These are phyloP conservation scores for Drosophila trichaetosa DNA, from an alignment of 2,888 invertebrate genomes.

Conservation along the genomic window DNA sequence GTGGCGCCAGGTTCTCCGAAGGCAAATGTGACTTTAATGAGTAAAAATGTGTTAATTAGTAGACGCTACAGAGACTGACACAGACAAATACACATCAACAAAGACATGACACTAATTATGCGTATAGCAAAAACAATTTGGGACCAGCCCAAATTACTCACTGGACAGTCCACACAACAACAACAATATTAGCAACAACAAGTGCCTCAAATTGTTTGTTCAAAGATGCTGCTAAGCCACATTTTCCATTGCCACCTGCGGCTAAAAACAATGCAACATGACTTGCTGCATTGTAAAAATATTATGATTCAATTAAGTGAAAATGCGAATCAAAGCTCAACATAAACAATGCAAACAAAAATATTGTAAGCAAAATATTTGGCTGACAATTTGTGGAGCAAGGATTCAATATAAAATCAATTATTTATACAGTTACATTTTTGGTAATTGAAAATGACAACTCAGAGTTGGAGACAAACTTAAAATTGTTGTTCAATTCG, in stretches of 20 bases:
- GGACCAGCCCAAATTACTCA: constrained; percentile 46
- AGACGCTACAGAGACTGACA: constrained; percentile 71
- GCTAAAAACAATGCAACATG: constrained; percentile 65
- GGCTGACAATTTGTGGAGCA: background rate
- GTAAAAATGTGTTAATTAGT: constrained; percentile 81
- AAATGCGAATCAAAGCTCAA: constrained; percentile 1
- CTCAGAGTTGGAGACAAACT: background rate
- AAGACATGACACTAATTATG: constrained; percentile 47
- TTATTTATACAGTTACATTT: background rate
- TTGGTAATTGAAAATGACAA: background rate
- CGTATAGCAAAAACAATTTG: constrained; percentile 44
- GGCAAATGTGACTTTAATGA: constrained; percentile 78
- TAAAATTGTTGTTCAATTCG: background rate
- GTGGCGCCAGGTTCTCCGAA: constrained; percentile 30
- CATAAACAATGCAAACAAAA: constrained; percentile 38
- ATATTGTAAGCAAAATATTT: constrained; percentile 16
- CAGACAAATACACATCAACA: constrained; percentile 39
- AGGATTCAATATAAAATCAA: background rate
- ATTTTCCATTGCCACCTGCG: constrained; percentile 43
- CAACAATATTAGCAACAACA: constrained; percentile 29
- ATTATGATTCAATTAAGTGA: constrained; percentile 67
- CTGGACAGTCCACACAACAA: constrained; percentile 36
- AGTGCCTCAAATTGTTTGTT: constrained; percentile 48
- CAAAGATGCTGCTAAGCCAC: constrained; percentile 1
- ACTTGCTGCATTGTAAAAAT: constrained; percentile 57